phyloP scores from a whole-genome alignment of 2,113 vertebrate genomes.

The Clupea harengus region DNA sequence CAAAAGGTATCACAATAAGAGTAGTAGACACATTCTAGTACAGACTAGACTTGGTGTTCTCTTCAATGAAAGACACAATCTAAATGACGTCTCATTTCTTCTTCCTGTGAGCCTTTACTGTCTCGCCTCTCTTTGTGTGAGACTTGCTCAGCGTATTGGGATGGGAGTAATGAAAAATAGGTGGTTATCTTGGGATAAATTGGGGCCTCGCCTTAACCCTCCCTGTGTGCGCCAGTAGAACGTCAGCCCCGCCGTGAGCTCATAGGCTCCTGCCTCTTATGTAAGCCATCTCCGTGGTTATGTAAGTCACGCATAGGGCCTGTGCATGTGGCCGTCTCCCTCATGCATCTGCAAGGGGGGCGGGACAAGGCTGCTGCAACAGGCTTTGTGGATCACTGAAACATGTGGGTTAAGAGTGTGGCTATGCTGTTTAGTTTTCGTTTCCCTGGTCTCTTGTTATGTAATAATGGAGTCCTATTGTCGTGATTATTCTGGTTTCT shows the following conservation, averaged over 20 bases:
- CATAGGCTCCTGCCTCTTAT: slow-evolving; percentile 64
- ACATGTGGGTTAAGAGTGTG: slow-evolving; percentile 52
- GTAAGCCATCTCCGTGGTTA: slow-evolving; percentile 65
- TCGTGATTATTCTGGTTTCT: background rate
- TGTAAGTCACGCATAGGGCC: slow-evolving; percentile 64
- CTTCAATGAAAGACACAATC: background rate
- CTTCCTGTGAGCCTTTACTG: too few species aligned
- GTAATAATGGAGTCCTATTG: slow-evolving; percentile 8
- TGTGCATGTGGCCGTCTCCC: slow-evolving; percentile 43
- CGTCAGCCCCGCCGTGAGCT: slow-evolving; percentile 44
- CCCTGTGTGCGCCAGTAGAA: background rate
- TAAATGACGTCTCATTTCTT: background rate
- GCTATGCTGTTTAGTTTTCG: slow-evolving; percentile 11
- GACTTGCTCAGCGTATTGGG: too few species aligned
- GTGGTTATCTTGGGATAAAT: background rate
- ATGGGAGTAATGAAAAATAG: background rate
- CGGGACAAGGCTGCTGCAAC: slow-evolving; percentile 36
- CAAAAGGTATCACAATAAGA: too few species aligned
- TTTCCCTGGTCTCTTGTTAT: slow-evolving; percentile 27
- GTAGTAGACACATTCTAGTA: too few species aligned
- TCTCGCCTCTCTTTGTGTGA: too few species aligned
- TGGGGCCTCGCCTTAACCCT: background rate
- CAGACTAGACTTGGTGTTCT: too few species aligned
- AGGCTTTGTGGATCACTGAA: slow-evolving; percentile 69
- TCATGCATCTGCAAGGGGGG: slow-evolving; percentile 42